Percentiles rank a stretch among this genome's conserved stretches.
These are phyloP conservation scores for Cephalotes varians DNA, from an alignment of 2,888 invertebrate species.

Conservation along the genomic window DNA sequence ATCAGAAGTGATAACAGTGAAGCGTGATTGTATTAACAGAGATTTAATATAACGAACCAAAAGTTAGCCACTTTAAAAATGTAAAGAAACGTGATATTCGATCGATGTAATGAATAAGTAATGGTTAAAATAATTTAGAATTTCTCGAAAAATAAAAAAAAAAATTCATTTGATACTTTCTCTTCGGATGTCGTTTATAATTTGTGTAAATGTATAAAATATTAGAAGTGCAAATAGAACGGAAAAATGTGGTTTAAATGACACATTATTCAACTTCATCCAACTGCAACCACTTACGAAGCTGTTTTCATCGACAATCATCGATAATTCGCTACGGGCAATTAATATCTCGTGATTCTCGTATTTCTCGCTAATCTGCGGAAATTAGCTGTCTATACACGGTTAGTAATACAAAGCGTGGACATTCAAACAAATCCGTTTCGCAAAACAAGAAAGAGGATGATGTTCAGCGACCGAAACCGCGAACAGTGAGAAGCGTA, in stretches of 20 bases:
- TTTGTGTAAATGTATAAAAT: not conserved
- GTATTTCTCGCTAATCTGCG: conserved; percentile 23
- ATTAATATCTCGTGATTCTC: conserved; percentile 37
- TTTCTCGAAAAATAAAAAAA: conserved; percentile 3
- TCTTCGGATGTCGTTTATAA: not conserved
- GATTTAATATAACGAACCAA: conserved; percentile 17
- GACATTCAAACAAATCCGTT: conserved; percentile 8
- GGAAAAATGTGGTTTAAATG: not conserved
- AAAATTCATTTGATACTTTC: not conserved
- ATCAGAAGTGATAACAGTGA: not conserved
- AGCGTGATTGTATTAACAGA: conserved; percentile 16
- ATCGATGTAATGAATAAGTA: not conserved
- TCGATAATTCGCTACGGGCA: not conserved
- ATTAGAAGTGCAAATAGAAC: not conserved
- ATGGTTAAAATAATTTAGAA: not conserved
- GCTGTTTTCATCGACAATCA: conserved; percentile 18
- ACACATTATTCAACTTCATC: conserved; percentile 7
- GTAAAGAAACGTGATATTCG: not conserved
- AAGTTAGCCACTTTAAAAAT: conserved; percentile 6
- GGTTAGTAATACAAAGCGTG: conserved; percentile 9
- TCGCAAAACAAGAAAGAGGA: conserved; percentile 19
- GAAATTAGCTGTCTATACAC: conserved; percentile 25
- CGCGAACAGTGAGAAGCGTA: not conserved
- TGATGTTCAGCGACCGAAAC: not conserved
- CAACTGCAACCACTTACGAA: not conserved